phyloP scores from a whole-genome alignment of 2,888 invertebrate genomes.

The Polylopha cassiicola region DNA sequence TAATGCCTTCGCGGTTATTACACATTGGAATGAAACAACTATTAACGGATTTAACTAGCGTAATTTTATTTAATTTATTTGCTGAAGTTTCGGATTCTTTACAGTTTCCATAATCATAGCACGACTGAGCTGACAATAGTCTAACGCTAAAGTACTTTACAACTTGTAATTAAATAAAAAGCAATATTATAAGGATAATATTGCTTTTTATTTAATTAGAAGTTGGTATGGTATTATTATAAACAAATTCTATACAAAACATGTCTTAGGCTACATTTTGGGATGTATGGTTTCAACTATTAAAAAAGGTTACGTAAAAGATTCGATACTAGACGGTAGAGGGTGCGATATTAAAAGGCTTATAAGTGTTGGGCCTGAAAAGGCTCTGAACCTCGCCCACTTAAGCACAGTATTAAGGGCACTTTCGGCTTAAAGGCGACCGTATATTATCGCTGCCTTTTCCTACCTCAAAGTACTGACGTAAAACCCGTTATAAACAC shows the following conservation, averaged over 20 bases:
- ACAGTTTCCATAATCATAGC: too few relatives aligned
- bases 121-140: too few relatives aligned
- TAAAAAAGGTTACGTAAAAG: conserved; percentile 58
- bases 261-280: conserved; percentile 3
- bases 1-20: too few relatives aligned
- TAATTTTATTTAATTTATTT: too few relatives aligned
- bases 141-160: conserved; percentile 1
- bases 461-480: conserved; percentile 34
- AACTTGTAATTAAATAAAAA: conserved; percentile 4
- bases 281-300: conserved; percentile 45
- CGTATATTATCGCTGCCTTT: conserved; percentile 66
- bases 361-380: conserved; percentile 73
- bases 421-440: conserved; percentile 63
- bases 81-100: too few relatives aligned
- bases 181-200: conserved; percentile 2
- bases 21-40: too few relatives aligned
- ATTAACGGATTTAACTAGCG: too few relatives aligned
- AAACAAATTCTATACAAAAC: too few relatives aligned
- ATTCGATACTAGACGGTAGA: conserved; percentile 55
- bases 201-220: too few relatives aligned
- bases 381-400: conserved; percentile 71
- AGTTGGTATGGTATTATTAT: too few relatives aligned
- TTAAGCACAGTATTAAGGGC: conserved; percentile 75
- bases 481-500: conserved; percentile 16
- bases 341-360: conserved; percentile 75